Base-by-base conservation (phyloP, 2,888 invertebrate species). In the Craniophora ligustri region DNA sequence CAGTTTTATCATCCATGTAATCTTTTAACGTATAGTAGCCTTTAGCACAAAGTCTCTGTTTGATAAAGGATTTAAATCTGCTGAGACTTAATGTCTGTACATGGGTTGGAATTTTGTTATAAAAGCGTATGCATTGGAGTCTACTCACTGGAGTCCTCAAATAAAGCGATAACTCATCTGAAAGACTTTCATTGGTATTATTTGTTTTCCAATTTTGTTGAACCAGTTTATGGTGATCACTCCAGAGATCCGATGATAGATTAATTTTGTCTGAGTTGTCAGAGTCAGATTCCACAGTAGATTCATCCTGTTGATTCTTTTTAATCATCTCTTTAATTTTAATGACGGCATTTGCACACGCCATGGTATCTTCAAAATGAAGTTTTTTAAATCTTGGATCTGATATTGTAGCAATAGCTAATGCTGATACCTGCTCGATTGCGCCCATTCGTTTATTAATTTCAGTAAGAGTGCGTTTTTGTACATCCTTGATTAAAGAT, bases 161-260 rank as follows among this genome's bases (percentile, higher is more conserved):
- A 66, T 67, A 67, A 57, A 74, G 28, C 19, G 60, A 67, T 41
- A 64, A 41, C 47, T 61, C 60, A 51, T 66, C 62, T 8, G 63
- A 65, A 41, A 75, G 7, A 62, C 49, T 55, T 40, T 69, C 70
- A 1, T 72, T 42, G 7, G 62, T 46, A 54, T 73, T 69, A 53
- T 60, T 58, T 35, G 54, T 64, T 48, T 74, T 73, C 72, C 72
- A 73, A 58, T 70, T 75, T 16, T 48, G 56, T 15, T 76, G 71
- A 3, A 73, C 72, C 48, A 76, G 48, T 67, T 76, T 76, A 48
- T 67, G 64, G 49, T 66, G 63, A 64, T 78, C 66, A 46, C 67
- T 72, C 69, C 72, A 76, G 39, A 74, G 48, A 66, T 54, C 51
- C 44, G 45, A 58, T 64, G 50, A 56, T 13, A 45, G 18, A 44